Conservation (phyloP, 2,113 vertebrate genomes). For the Mystacornis crossleyi region DNA sequence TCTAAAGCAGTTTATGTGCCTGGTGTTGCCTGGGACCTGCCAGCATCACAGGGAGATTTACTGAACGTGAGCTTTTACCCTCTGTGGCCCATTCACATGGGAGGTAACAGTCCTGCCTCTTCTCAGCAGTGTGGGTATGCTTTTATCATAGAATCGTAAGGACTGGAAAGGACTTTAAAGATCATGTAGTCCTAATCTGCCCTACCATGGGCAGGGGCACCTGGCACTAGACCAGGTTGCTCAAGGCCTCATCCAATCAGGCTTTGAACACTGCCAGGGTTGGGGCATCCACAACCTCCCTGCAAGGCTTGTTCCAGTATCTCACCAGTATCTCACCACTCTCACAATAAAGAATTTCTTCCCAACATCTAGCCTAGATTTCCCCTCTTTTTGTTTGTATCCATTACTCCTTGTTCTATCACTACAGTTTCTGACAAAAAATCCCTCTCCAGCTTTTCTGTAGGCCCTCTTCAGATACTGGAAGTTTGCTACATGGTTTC, state of each 20-base stretch:
- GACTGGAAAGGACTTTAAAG: neutral
- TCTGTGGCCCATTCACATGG: neutral
- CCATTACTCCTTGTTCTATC: neutral
- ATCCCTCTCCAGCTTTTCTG: neutral
- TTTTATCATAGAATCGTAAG: neutral
- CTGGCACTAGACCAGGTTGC: too few relatives aligned
- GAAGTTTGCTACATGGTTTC: neutral
- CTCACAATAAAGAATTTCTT: neutral
- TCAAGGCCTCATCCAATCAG: neutral
- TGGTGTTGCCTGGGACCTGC: neutral
- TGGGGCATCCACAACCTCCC: neutral
- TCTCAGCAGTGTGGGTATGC: neutral
- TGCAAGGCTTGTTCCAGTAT: neutral
- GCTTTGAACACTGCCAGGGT: neutral
- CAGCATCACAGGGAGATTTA: neutral
- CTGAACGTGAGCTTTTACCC: fast-evolving
- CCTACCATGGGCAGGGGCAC: neutral
- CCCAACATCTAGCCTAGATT: neutral
- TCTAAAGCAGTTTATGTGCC: neutral
- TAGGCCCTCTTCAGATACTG: neutral
- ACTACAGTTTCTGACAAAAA: neutral
- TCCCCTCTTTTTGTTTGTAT: neutral
- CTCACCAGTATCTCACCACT: neutral
- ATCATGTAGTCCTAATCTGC: neutral
- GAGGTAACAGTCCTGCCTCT: neutral